phyloP scores from a whole-genome alignment of 2,797 vertebrate species.

The Sylvia borin region DNA sequence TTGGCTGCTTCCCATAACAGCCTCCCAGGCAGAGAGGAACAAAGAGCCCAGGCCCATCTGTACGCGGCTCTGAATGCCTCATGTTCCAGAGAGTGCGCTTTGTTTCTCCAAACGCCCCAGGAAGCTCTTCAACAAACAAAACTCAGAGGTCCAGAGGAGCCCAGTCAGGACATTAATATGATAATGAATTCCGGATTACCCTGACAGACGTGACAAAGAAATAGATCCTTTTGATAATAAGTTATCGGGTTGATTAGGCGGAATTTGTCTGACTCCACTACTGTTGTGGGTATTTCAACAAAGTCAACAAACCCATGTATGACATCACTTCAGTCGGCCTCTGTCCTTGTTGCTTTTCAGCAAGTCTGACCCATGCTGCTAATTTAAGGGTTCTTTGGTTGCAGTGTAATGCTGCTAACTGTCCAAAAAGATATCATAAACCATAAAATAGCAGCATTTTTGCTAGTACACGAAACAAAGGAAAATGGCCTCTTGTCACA shows the following conservation, averaged over 20 bases:
- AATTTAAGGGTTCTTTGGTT: background rate
- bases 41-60: slow-evolving; percentile 77
- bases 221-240: slow-evolving; percentile 71
- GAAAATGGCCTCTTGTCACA: background rate
- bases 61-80: slow-evolving; percentile 72
- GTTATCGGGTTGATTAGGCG: slow-evolving; percentile 65
- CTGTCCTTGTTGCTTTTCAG: background rate
- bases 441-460: background rate
- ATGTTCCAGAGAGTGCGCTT: slow-evolving; percentile 75
- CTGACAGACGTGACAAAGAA: slow-evolving; percentile 77
- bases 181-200: slow-evolving; percentile 77
- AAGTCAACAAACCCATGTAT: slow-evolving; percentile 14
- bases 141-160: slow-evolving; percentile 77
- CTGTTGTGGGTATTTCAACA: slow-evolving; percentile 57
- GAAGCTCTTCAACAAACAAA: slow-evolving; percentile 81
- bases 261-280: slow-evolving; percentile 58
- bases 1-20: slow-evolving; percentile 80
- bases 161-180: slow-evolving; percentile 77
- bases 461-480: background rate
- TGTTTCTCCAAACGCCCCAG: slow-evolving; percentile 75
- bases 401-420: background rate
- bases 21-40: slow-evolving; percentile 76
- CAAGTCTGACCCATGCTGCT: background rate
- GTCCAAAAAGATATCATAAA: background rate
- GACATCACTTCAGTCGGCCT: background rate